phyloP scores from a whole-genome alignment of 2,113 vertebrate species.

The Globicephala melas region DNA sequence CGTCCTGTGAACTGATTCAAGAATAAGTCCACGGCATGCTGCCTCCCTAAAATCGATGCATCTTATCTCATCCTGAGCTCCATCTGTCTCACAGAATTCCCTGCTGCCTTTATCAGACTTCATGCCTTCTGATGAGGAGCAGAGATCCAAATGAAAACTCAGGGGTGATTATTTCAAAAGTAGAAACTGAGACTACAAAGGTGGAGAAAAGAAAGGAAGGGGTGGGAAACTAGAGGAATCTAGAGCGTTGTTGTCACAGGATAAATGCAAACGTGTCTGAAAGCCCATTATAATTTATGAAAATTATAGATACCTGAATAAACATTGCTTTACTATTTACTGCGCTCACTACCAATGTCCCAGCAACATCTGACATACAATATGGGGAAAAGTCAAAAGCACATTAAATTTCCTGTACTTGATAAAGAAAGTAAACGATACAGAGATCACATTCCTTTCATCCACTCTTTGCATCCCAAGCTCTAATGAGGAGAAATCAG shows the following conservation, averaged over 20 bases:
- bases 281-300: fast-evolving
- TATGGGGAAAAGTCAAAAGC: neutral
- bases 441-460: fast-evolving
- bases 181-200: neutral
- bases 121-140: neutral
- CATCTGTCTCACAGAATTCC: neutral
- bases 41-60: neutral
- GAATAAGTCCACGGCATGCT: fast-evolving
- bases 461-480: fast-evolving
- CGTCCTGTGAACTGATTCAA: neutral
- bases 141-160: neutral
- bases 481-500: fast-evolving
- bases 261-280: neutral
- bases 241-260: fast-evolving
- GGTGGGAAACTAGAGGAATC: neutral
- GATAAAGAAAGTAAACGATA: neutral
- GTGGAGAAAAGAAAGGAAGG: no score
- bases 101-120: neutral
- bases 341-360: fast-evolving
- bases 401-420: fast-evolving
- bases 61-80: neutral
- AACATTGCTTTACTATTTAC: fast-evolving
- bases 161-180: neutral
- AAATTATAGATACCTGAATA: neutral
- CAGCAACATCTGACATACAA: fast-evolving